Base-by-base conservation (phyloP, 2,888 invertebrate genomes). In the Cephus pygmeus region DNA sequence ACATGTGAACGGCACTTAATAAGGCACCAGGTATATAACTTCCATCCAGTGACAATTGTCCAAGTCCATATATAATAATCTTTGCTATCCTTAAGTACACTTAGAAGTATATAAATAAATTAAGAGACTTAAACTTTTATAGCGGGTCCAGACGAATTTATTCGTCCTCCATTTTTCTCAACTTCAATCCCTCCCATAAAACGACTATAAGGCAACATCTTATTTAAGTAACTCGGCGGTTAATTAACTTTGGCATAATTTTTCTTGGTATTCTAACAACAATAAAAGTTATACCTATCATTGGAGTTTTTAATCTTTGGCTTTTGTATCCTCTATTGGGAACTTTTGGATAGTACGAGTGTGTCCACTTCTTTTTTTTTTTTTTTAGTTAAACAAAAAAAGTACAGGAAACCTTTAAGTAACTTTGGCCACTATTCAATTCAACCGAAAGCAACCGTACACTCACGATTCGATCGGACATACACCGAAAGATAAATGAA, bases 221-320 rank as follows among this genome's bases (percentile, higher is more conserved):
- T 23, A 56, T 23, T 56, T 9, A 56, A 56, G 9, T 56, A 56
- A 71, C 11, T 75, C 36, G 73, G 33, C 76, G 77, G 76, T 78
- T 76, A 76, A 80, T 83, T 81, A 73, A 79, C 77, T 83, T 82
- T 83, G 83, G 83, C 81, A 83, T 81, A 79, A 73, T 81, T 82
- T 79, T 76, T 80, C 81, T 82, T 23, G 82, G 79, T 79, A 82
- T 33, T 30, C 23, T 56, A 56, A 56, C 56, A 23, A 56, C 56
- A 56, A 56, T 23, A 9, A 56, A 56, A 23, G 9, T 56, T 56
- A 23, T 56, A 56, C 23, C 56, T 23, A 23, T 23, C 56, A 15
- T 9, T 23, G 15, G 56, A 23, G 30, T 33, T 69, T 56, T 31
- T 34, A 76, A 75, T 76, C 75, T 56, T 15, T 73, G 76, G 31